phyloP scores from a whole-genome alignment of 2,797 vertebrate genomes.

The Amniataba percoides region DNA sequence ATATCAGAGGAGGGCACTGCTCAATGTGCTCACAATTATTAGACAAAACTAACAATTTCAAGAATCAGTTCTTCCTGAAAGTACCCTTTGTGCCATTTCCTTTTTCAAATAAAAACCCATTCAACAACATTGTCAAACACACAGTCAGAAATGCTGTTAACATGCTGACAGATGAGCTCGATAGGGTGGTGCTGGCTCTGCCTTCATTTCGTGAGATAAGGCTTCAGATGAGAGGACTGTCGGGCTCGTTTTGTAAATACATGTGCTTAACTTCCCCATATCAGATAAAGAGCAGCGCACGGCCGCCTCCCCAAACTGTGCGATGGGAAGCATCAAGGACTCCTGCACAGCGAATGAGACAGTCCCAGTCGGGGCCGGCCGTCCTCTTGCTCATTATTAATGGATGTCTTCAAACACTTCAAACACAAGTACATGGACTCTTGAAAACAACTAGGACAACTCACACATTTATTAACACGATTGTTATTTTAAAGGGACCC shows the following conservation, averaged over 20 bases:
- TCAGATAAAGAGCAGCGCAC: background rate
- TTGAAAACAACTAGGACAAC: slow-evolving; percentile 62
- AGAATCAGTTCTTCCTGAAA: too few relatives aligned
- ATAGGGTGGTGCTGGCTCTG: background rate
- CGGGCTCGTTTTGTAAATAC: background rate
- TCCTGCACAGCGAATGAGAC: slow-evolving; percentile 36
- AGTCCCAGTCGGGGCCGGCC: slow-evolving; percentile 35
- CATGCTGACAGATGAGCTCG: too few relatives aligned
- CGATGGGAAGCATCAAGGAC: background rate
- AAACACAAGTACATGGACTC: slow-evolving; percentile 48
- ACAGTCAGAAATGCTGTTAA: too few relatives aligned
- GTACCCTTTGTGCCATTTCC: too few relatives aligned
- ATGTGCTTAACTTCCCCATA: background rate
- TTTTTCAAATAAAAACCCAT: too few relatives aligned
- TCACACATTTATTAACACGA: slow-evolving; percentile 67
- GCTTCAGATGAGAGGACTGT: background rate
- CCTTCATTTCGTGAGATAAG: background rate
- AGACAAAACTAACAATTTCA: too few relatives aligned
- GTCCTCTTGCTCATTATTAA: slow-evolving; percentile 62
- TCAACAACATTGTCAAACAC: too few relatives aligned
- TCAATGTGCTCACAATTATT: too few relatives aligned
- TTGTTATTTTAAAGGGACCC: slow-evolving; percentile 81
- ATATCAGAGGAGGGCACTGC: too few relatives aligned
- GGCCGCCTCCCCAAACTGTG: background rate
- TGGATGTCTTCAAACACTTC: slow-evolving; percentile 50